Evolutionary conservation across 2,888 invertebrate species (phyloP), one percentile per base, ranked within the genome.

Genomic region (Hydroisotoma schaefferi): DNA sequence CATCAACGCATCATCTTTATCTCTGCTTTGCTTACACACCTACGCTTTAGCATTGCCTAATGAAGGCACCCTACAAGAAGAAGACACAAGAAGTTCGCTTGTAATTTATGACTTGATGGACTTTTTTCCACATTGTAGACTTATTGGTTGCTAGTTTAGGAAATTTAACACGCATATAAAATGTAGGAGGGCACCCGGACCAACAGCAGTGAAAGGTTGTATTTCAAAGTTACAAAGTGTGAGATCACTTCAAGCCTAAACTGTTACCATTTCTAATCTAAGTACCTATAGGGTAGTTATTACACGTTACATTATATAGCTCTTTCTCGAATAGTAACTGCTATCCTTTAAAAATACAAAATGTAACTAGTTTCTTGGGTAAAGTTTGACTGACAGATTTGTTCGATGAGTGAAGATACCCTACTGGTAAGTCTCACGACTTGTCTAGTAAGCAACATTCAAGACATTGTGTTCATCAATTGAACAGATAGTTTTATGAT

Each of bases 21-120:
- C n/a, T n/a, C n/a, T n/a, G n/a, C n/a, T n/a, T n/a, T n/a, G n/a
- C 40, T 40, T 18, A 40, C 40, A 40, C 40, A 20, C 20, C 25
- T 46, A 22, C 25, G 12, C 6, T 23, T 15, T 23, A 10, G 8
- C 33, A 6, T 25, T 46, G 23, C 20, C 12, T 23, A 46, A 46
- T 46, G 46, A 46, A 46, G 46, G 20, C 46, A n/a, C 12, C 3
- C 25, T 4, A 33, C 8, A 10, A 8, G 33, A 15, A 10, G 33
- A 46, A 46, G 58, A 53, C 27, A 46, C 44, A 58, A 55, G 47
- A 55, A 33, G 55, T 55, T 22, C 54, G 1, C 20, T 15, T n/a
- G 20, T 59, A 55, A 59, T 59, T 59, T 59, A 59, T 59, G 53
- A 40, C 43, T 59, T 59, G 48, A 59, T 59, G 59, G 54, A 47